Conservation (phyloP, 1,140 invertebrate genomes). For the Melitaea cinxia region DNA sequence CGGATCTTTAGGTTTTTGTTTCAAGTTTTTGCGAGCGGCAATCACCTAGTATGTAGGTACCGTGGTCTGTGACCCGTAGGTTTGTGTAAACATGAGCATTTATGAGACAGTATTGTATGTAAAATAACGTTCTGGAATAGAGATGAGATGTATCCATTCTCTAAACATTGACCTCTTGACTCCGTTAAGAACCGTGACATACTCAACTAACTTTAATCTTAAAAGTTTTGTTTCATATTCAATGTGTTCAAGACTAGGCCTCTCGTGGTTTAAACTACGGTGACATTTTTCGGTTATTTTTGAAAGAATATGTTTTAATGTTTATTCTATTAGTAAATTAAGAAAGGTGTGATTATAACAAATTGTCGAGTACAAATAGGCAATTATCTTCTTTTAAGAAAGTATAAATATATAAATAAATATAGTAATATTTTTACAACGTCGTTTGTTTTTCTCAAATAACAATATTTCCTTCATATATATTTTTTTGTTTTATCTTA, state of each 20-base stretch:
- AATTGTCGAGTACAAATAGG: no score
- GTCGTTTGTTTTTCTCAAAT: no score
- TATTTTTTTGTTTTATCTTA: no score
- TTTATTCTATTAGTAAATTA: no score
- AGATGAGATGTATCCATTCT: slow-evolving; percentile 46
- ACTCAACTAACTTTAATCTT: slow-evolving; percentile 6
- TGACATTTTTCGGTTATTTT: no score
- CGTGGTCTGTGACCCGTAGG: slow-evolving; percentile 40
- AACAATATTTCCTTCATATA: no score
- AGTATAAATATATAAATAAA: no score
- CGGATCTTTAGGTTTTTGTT: slow-evolving; percentile 41
- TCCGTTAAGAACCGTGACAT: slow-evolving; percentile 17
- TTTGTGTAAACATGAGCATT: slow-evolving; percentile 64
- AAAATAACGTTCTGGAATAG: slow-evolving; percentile 46
- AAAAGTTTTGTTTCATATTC: not conserved
- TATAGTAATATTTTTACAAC: no score
- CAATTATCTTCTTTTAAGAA: no score
- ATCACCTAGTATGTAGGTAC: slow-evolving; percentile 20
- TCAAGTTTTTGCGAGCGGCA: slow-evolving; percentile 54
- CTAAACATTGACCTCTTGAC: slow-evolving; percentile 59
- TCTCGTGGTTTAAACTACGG: no score
- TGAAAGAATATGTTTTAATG: no score
- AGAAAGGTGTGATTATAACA: no score
- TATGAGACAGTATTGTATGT: slow-evolving; percentile 63
- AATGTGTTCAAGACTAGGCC: slow-evolving; percentile 1